phyloP scores from a whole-genome alignment of 1,140 invertebrate species.

The Rhizoglyphus robini region DNA sequence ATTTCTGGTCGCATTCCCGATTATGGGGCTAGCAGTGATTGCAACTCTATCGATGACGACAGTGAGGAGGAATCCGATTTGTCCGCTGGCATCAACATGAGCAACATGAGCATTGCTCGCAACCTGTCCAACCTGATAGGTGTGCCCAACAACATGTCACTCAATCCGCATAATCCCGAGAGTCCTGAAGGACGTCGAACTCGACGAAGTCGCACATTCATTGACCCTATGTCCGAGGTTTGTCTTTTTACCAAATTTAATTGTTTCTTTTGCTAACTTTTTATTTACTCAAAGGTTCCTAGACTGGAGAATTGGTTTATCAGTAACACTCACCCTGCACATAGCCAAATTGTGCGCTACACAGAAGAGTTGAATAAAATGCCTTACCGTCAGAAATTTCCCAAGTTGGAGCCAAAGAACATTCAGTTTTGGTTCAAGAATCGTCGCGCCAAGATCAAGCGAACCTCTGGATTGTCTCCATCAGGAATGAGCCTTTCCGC shows the following conservation, averaged over 20 bases:
- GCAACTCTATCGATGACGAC: conserved; percentile 11
- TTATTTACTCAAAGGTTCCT: conserved; percentile 42
- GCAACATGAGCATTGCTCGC: not conserved
- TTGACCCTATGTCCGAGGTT: conserved; percentile 89
- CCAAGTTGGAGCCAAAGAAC: conserved; percentile 88
- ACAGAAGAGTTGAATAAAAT: conserved; percentile 85
- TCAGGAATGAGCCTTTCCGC: not conserved
- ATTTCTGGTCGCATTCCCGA: not conserved
- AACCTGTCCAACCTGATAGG: not conserved
- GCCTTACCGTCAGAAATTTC: conserved; percentile 85
- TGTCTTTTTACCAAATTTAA: not conserved
- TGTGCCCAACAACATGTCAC: not conserved
- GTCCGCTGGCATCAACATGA: not conserved
- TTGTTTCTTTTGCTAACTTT: not conserved
- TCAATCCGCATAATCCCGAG: conserved; percentile 16
- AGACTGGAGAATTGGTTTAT: conserved; percentile 90
- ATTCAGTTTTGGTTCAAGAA: conserved; percentile 89
- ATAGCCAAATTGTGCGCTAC: conserved; percentile 89
- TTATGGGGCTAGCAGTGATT: conserved; percentile 11
- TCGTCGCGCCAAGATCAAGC: conserved; percentile 80
- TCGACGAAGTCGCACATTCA: conserved; percentile 83
- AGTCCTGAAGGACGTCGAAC: conserved; percentile 18
- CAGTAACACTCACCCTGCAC: conserved; percentile 92
- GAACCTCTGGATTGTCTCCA: conserved; percentile 56
- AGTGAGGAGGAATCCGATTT: conserved; percentile 15